Conservation (phyloP, 2,888 invertebrate species). For the Orchestes rusci region DNA sequence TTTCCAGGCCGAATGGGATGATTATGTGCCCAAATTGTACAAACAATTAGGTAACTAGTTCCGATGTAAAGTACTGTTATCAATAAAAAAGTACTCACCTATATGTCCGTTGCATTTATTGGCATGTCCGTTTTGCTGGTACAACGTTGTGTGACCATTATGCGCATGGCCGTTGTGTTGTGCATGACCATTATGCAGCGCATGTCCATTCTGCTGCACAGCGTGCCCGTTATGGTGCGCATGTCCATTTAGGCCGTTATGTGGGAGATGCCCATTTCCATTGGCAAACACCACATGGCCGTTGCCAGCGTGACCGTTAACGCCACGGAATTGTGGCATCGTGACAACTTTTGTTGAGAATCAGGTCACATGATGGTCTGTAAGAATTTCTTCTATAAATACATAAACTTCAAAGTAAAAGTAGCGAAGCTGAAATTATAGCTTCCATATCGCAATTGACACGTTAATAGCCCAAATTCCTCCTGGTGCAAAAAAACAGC, state of each 20-base stretch:
- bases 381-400: too few species aligned
- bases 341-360: slow-evolving; percentile 4
- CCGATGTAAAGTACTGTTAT: not conserved
- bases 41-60: slow-evolving; percentile 15
- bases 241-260: slow-evolving; percentile 26
- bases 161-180: too few species aligned
- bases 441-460: too few species aligned
- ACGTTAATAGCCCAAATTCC: too few species aligned
- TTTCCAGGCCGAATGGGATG: slow-evolving; percentile 80
- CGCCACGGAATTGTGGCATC: slow-evolving; percentile 35
- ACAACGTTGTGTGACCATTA: slow-evolving; percentile 26
- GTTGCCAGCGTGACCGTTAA: slow-evolving; percentile 28
- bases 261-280: slow-evolving; percentile 7
- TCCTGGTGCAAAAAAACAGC: too few species aligned
- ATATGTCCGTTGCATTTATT: slow-evolving; percentile 37
- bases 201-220: slow-evolving; percentile 23
- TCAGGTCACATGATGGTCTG: slow-evolving; percentile 7
- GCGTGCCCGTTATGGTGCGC: slow-evolving; percentile 20
- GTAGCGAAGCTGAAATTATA: too few species aligned
- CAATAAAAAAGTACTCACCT: slow-evolving; percentile 30
- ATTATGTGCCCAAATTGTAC: slow-evolving; percentile 62
- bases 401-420: too few species aligned
- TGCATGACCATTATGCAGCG: slow-evolving; percentile 28
- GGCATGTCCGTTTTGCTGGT: slow-evolving; percentile 23
- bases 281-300: too few species aligned